A percentile compares a stretch with the other conserved stretches of the same genome.
Conservation (phyloP, 2,797 vertebrate species). For the Hylomyscus alleni region DNA sequence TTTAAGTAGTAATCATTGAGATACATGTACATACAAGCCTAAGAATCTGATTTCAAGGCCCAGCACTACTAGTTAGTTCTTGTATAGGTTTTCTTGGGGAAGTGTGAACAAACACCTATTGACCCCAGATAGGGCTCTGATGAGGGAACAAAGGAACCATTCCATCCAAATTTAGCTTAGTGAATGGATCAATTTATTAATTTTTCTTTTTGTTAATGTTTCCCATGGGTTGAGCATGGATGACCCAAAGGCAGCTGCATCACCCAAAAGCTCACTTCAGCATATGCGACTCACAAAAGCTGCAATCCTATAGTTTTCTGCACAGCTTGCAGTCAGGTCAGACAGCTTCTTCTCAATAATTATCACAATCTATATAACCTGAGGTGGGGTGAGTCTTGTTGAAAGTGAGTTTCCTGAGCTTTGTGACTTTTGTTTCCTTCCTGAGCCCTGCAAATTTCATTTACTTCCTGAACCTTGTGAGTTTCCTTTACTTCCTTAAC, state of each 20-base stretch:
- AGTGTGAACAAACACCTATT: not conserved
- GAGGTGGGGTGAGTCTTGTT: not conserved
- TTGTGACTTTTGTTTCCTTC: not conserved
- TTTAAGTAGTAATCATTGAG: not conserved
- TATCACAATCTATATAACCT: not conserved
- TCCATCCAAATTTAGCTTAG: not conserved
- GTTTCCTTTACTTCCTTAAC: not conserved
- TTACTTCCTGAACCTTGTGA: not conserved
- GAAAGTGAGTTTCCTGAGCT: not conserved
- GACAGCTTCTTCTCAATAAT: not conserved
- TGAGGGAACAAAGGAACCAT: not conserved
- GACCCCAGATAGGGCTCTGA: not conserved
- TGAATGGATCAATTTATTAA: not conserved
- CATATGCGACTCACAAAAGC: not conserved
- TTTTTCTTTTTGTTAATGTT: not conserved
- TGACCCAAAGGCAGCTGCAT: not conserved
- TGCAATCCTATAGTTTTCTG: not conserved
- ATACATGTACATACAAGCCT: fast-evolving
- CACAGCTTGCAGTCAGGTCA: too few species aligned
- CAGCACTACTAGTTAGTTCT: not conserved
- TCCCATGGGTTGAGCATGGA: not conserved
- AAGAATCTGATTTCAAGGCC: not conserved
- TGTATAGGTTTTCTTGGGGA: not conserved
- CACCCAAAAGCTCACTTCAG: not conserved
- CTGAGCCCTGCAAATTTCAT: not conserved